Conservation (phyloP, 1,140 invertebrate genomes). For the Polypedilum vanderplanki region DNA sequence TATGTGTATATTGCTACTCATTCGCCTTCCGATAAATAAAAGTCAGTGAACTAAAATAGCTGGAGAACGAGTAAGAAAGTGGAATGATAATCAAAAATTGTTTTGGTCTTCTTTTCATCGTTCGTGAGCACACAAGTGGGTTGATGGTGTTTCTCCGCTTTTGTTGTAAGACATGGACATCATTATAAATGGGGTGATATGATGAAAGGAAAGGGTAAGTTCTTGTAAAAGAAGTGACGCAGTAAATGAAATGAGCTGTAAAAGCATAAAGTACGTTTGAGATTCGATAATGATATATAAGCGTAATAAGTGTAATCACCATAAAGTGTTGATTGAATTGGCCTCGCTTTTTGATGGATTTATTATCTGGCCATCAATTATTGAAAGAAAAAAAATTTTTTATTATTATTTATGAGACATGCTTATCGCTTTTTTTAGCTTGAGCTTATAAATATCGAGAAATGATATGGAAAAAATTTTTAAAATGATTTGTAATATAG, state of each 20-base stretch:
- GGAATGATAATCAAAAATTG: slow-evolving; percentile 17
- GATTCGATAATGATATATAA: no score
- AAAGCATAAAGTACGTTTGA: background rate
- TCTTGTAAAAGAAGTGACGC: background rate
- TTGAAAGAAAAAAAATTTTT: no score
- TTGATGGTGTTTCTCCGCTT: background rate
- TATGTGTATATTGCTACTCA: background rate
- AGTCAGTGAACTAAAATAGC: slow-evolving; percentile 28
- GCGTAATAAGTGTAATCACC: no score
- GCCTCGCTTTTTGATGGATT: no score
- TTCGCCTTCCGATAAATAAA: slow-evolving; percentile 22
- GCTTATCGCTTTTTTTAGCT: no score
- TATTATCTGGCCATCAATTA: no score
- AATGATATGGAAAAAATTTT: no score
- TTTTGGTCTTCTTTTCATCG: slow-evolving; percentile 17
- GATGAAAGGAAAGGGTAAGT: background rate
- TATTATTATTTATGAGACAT: no score
- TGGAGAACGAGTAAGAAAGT: background rate
- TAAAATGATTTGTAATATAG: no score
- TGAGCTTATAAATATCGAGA: no score
- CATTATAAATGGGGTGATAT: background rate
- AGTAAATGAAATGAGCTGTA: slow-evolving; percentile 25
- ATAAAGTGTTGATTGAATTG: no score
- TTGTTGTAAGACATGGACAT: no score
- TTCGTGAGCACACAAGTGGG: background rate